phyloP scores from a whole-genome alignment of 2,113 vertebrate genomes.

The Lophochroa leadbeateri region DNA sequence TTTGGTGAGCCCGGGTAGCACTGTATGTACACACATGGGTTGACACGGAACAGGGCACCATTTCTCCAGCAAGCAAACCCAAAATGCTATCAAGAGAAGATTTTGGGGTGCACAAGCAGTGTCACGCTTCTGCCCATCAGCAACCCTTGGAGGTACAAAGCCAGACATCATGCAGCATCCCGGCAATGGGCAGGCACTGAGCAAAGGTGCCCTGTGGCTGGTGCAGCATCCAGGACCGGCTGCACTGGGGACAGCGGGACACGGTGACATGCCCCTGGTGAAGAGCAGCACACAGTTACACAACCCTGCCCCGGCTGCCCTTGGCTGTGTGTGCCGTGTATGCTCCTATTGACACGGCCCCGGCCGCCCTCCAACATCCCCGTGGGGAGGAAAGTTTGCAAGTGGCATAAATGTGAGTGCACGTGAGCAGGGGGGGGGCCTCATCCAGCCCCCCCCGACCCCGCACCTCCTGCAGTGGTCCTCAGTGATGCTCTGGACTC shows the following conservation, averaged over 20 bases:
- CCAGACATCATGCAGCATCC: background rate
- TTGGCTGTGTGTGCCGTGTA: too few species aligned
- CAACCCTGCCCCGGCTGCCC: background rate
- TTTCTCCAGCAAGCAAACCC: background rate
- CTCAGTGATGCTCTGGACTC: too few species aligned
- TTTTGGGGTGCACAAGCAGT: background rate
- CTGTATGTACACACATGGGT: fast-evolving
- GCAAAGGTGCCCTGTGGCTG: background rate
- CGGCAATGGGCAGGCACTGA: fast-evolving
- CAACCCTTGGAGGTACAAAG: background rate
- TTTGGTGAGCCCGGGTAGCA: fast-evolving
- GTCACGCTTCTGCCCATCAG: background rate
- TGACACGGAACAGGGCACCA: background rate
- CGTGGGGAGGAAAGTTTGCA: too few species aligned
- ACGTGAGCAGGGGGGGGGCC: too few species aligned
- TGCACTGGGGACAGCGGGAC: background rate
- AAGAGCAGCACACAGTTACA: background rate
- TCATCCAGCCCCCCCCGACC: too few species aligned
- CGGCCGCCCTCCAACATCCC: too few species aligned
- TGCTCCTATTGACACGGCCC: too few species aligned
- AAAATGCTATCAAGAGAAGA: background rate
- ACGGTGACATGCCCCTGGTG: background rate
- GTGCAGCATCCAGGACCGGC: background rate
- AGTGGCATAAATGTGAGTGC: too few species aligned
- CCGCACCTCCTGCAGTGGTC: too few species aligned